These are phyloP conservation scores for Ophion slaviceki DNA, from an alignment of 2,888 invertebrate genomes.

Conservation along the genomic window DNA sequence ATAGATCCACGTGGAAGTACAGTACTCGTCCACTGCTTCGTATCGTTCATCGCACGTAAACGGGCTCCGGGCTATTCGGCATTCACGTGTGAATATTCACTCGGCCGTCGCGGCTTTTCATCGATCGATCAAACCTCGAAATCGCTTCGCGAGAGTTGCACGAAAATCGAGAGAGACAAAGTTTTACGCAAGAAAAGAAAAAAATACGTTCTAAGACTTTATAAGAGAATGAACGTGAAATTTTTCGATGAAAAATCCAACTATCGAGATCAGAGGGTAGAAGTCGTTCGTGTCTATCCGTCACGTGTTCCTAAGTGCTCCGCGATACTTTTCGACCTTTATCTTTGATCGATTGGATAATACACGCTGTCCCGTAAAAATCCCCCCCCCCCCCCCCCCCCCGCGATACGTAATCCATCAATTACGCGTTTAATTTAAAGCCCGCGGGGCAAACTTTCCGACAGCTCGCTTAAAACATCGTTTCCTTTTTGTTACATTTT, in stretches of 20 bases:
- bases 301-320: background rate
- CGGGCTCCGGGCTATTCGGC: conserved; percentile 34
- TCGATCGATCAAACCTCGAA: conserved; percentile 42
- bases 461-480: conserved; percentile 44
- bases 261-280: background rate
- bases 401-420: conserved; percentile 63
- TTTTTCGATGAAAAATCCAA: background rate
- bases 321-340: conserved; percentile 24
- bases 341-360: conserved; percentile 54
- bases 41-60: background rate
- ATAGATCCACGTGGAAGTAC: background rate
- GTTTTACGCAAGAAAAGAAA: too few relatives aligned
- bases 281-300: conserved; percentile 1
- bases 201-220: too few relatives aligned
- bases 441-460: conserved; percentile 53
- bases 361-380: conserved; percentile 25
- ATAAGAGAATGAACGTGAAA: background rate
- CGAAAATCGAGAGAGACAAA: too few relatives aligned
- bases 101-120: conserved; percentile 38
- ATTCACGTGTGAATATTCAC: conserved; percentile 54
- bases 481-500: background rate
- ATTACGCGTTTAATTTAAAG: conserved; percentile 55
- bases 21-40: background rate
- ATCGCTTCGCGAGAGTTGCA: too few relatives aligned
- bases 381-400: background rate